A percentile compares a stretch with the other conserved stretches of the same genome.
Evolutionary conservation across 2,888 invertebrate species (phyloP).

Genomic region (Sisyra nigra): DNA sequence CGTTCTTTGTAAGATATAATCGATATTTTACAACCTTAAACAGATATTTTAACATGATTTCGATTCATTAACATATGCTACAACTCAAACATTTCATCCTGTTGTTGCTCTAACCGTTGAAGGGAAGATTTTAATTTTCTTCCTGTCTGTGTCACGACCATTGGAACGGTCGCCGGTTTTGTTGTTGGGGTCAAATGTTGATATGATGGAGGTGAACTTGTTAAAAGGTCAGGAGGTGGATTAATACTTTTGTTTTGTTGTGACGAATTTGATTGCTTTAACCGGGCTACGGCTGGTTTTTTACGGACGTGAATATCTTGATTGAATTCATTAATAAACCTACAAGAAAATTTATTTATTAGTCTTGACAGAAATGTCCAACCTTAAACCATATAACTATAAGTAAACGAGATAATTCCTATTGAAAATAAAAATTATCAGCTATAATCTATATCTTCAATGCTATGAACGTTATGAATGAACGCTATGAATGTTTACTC

Average conservation of each 20-base stretch:
- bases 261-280: conserved; percentile 21
- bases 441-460: too few relatives aligned
- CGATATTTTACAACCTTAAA: too few relatives aligned
- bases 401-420: too few relatives aligned
- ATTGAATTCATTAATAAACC: conserved; percentile 13
- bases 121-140: conserved; percentile 64
- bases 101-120: conserved; percentile 65
- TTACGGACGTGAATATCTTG: conserved; percentile 16
- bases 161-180: conserved; percentile 21
- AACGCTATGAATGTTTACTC: too few relatives aligned
- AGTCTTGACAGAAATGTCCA: conserved; percentile 5
- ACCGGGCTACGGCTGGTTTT: conserved; percentile 24
- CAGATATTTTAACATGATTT: too few relatives aligned
- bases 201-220: conserved; percentile 18
- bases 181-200: background rate
- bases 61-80: conserved; percentile 38
- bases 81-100: conserved; percentile 84
- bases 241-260: too few relatives aligned
- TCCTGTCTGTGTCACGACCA: conserved; percentile 65
- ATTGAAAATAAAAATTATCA: too few relatives aligned
- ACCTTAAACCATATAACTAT: too few relatives aligned
- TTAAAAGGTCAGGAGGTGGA: conserved; percentile 15
- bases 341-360: conserved; percentile 10
- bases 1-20: too few relatives aligned
- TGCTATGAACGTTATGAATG: too few relatives aligned